Conservation (phyloP, 2,113 vertebrate genomes). For the Callopanchax toddi region DNA sequence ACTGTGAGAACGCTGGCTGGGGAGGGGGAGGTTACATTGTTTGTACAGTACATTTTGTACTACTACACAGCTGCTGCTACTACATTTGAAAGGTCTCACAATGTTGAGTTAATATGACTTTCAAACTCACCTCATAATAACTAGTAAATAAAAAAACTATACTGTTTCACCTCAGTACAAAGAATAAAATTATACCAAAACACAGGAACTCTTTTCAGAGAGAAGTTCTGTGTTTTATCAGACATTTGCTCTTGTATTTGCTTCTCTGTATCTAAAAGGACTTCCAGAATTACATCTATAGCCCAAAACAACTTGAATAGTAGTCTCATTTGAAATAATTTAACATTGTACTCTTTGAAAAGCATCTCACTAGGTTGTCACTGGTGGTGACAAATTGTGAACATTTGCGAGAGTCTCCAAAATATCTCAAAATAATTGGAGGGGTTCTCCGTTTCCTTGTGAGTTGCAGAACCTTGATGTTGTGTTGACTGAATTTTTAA, state of each 20-base stretch:
- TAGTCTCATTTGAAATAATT: neutral
- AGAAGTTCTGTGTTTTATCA: neutral
- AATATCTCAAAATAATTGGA: too few species aligned
- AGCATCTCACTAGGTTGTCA: too few species aligned
- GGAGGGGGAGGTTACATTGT: slow-evolving; percentile 38
- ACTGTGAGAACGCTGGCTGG: slow-evolving; percentile 39
- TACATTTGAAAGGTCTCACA: neutral
- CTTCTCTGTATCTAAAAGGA: neutral
- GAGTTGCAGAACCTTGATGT: too few species aligned
- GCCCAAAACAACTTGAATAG: neutral
- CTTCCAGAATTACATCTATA: neutral
- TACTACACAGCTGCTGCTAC: slow-evolving; percentile 1
- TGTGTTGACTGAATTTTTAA: too few species aligned
- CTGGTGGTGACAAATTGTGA: too few species aligned
- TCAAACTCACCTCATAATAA: slow-evolving; percentile 1
- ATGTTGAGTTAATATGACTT: slow-evolving; percentile 4
- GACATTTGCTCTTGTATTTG: neutral
- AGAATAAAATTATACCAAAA: neutral
- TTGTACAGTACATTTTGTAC: slow-evolving; percentile 32
- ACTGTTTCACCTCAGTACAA: neutral
- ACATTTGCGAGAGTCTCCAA: too few species aligned
- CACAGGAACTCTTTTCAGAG: neutral
- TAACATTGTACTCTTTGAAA: too few species aligned
- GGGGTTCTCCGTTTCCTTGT: too few species aligned
- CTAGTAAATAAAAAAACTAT: slow-evolving; percentile 5